Evolutionary conservation across 2,888 invertebrate species (phyloP).

Genomic region (Tiliacea aurago): DNA sequence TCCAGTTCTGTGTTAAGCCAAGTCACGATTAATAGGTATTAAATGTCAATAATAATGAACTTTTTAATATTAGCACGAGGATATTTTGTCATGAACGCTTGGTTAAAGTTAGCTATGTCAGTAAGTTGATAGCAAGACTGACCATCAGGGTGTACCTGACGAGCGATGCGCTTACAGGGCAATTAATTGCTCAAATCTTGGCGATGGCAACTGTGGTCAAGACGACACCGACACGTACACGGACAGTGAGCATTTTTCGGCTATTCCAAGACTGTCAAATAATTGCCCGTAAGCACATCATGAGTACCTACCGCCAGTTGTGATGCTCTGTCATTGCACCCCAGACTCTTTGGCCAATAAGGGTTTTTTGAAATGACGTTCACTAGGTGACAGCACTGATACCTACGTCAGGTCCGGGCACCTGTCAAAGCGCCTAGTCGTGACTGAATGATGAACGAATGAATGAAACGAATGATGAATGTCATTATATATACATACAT

Average conservation of each 20-base stretch:
- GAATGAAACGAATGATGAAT: too few relatives aligned
- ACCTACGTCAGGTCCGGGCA: too few relatives aligned
- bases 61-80: not conserved
- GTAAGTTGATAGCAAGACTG: not conserved
- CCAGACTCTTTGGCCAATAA: not conserved
- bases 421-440: too few relatives aligned
- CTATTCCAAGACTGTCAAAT: not conserved
- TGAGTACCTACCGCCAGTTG: not conserved
- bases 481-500: too few relatives aligned
- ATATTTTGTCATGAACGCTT: not conserved
- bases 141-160: not conserved
- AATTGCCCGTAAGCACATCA: not conserved
- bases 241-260: not conserved
- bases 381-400: too few relatives aligned
- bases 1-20: not conserved
- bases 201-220: not conserved
- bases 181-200: not conserved
- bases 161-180: not conserved
- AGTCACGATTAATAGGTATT: not conserved
- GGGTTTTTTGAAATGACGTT: too few relatives aligned
- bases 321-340: not conserved
- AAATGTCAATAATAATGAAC: conserved; percentile 6
- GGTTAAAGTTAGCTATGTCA: not conserved
- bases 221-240: too few relatives aligned
- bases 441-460: too few relatives aligned